Evolutionary conservation across 2,888 invertebrate species (phyloP), one percentile per base, ranked within the genome.

Genomic region (Lasius platythorax): DNA sequence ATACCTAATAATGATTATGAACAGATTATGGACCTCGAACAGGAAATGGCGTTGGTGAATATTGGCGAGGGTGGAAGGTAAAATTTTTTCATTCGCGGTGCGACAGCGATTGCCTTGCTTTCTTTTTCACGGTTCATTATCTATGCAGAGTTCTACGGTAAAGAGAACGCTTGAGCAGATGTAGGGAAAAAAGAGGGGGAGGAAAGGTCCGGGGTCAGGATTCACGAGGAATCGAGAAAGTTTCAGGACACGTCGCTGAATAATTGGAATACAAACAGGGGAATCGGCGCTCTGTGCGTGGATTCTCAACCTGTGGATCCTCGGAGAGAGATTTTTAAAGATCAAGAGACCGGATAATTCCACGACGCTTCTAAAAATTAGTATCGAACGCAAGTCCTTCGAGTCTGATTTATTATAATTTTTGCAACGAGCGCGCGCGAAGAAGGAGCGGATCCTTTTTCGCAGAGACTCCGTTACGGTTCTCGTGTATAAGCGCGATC

Each of bases 11-110:
- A 92, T 91, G 90, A 92, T 92, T 89, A 91, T 87, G 81, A 74
- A 86, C 84, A 86, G 85, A 61, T 87, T 89, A 88, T 92, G 50
- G n/a, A 53, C 68, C 88, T 82, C 82, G 87, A 89, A 85, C 90
- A 92, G 92, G 91, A 93, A 93, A 90, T 88, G 92, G 83, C 82
- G 83, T 82, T 84, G 82, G 79, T 91, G 92, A 89, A 92, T 91
- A 89, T 82, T 83, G 63, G 28, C 40, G 87, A 86, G 83, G 87
- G 86, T 85, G 78, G 87, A 66, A 82, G 85, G 82, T 63, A 37
- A 86, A 74, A 84, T 73, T 91, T 89, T 86, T 88, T 75, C 30
- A 56, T 50, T 64, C 33, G 18, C 40, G 64, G 37, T 46, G 4
- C 40, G 75, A 66, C 46, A 75, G 66, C 11, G 61, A 53, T 43